A percentile compares a stretch with the other conserved stretches of the same genome.
Evolutionary conservation across 2,888 invertebrate genomes (phyloP).

Genomic region (Hecatera dysodea): DNA sequence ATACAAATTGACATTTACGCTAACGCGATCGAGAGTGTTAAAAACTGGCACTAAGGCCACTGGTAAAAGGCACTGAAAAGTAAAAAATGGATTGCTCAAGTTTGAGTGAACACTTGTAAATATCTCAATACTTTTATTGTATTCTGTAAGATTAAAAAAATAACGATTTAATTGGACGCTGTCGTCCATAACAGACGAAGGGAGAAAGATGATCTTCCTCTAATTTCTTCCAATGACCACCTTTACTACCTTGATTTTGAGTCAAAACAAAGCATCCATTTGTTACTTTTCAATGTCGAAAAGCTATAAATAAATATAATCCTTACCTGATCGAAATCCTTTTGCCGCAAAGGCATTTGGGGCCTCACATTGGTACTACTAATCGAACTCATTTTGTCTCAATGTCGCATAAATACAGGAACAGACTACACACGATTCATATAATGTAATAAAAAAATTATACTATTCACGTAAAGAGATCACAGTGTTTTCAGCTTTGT

Average conservation of each 20-base stretch:
- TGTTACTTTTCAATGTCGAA: neutral
- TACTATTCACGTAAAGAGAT: slow-evolving; percentile 81
- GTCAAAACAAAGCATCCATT: too few species aligned
- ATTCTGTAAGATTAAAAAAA: neutral
- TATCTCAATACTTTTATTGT: too few species aligned
- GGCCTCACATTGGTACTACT: slow-evolving; percentile 75
- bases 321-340: slow-evolving; percentile 94
- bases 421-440: slow-evolving; percentile 54
- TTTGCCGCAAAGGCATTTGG: slow-evolving; percentile 92
- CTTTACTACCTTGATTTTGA: too few species aligned
- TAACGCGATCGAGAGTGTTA: too few species aligned
- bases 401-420: slow-evolving; percentile 67
- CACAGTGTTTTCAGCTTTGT: slow-evolving; percentile 73
- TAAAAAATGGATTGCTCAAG: slow-evolving; percentile 19
- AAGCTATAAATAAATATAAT: slow-evolving; percentile 42
- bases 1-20: too few species aligned
- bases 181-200: neutral
- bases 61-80: slow-evolving; percentile 26
- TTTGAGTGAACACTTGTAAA: neutral
- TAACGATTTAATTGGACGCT: neutral
- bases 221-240: neutral
- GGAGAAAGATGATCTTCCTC: neutral
- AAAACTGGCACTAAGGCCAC: too few species aligned
- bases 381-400: slow-evolving; percentile 76
- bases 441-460: slow-evolving; percentile 69